Percentiles rank a stretch among this genome's conserved stretches.
phyloP scores from a whole-genome alignment of 2,888 invertebrate species.

The Microplitis deprimator region DNA sequence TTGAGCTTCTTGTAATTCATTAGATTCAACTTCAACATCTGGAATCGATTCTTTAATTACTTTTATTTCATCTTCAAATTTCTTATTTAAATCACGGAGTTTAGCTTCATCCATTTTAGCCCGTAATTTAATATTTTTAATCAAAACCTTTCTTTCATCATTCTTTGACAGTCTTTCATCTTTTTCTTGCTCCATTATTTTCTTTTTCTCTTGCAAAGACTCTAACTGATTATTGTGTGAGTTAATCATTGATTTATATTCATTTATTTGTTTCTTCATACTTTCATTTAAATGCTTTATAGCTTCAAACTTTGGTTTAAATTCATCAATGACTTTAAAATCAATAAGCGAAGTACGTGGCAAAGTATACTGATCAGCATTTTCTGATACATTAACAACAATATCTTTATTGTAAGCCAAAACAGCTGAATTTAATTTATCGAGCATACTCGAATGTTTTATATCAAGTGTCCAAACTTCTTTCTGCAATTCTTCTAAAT shows the following conservation, averaged over 20 bases:
- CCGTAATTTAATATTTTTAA: slow-evolving; percentile 51
- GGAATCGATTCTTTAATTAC: slow-evolving; percentile 49
- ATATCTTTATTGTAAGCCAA: slow-evolving; percentile 63
- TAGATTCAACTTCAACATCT: slow-evolving; percentile 45
- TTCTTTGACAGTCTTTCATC: slow-evolving; percentile 48
- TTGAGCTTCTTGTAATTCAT: slow-evolving; percentile 53
- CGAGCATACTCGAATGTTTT: slow-evolving; percentile 57
- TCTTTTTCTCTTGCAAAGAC: slow-evolving; percentile 50
- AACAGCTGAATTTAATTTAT: slow-evolving; percentile 58
- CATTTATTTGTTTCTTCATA: slow-evolving; percentile 44
- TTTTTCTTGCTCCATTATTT: slow-evolving; percentile 48
- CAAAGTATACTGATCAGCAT: slow-evolving; percentile 58
- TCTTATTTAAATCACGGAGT: slow-evolving; percentile 56
- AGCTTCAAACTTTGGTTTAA: slow-evolving; percentile 15
- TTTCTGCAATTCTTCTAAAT: slow-evolving; percentile 61
- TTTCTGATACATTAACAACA: slow-evolving; percentile 52
- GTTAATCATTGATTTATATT: slow-evolving; percentile 43
- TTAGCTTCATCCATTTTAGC: slow-evolving; percentile 52
- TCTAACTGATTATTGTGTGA: slow-evolving; percentile 48
- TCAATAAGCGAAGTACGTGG: slow-evolving; percentile 58
- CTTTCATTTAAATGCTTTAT: slow-evolving; percentile 50
- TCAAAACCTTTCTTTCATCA: slow-evolving; percentile 51
- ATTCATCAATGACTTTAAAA: slow-evolving; percentile 17
- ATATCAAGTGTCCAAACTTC: slow-evolving; percentile 62
- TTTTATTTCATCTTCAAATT: slow-evolving; percentile 51